Evolutionary conservation across 2,113 vertebrate species (phyloP).

Genomic region (Pteruthius melanotis): DNA sequence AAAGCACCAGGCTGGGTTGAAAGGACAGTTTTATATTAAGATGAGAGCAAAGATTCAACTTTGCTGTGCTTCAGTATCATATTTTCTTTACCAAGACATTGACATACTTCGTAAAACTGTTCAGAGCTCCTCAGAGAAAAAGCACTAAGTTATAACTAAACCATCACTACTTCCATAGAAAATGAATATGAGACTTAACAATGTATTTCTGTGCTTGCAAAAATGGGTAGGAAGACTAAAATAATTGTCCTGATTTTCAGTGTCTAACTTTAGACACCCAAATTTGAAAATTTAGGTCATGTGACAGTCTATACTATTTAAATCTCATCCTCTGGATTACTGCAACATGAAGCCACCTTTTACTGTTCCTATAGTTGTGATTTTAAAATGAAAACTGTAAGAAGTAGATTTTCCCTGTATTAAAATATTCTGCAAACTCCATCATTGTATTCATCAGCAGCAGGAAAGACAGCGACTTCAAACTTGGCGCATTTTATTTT

Average conservation of each 20-base stretch:
- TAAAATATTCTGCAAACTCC: neutral
- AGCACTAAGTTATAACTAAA: slow-evolving; percentile 33
- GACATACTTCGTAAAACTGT: slow-evolving; percentile 21
- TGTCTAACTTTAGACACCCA: slow-evolving; percentile 48
- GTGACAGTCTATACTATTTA: slow-evolving; percentile 45
- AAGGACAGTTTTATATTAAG: neutral
- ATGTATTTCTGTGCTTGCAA: slow-evolving; percentile 20
- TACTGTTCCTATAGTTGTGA: neutral
- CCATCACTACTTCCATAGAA: neutral
- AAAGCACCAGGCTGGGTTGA: neutral
- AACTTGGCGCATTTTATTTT: neutral
- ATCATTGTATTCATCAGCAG: neutral
- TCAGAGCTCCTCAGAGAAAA: slow-evolving; percentile 34
- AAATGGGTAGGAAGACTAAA: slow-evolving; percentile 50
- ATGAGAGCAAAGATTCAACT: neutral
- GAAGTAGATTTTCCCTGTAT: neutral
- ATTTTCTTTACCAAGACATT: slow-evolving; percentile 32
- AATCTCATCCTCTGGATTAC: slow-evolving; percentile 9
- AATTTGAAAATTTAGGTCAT: slow-evolving; percentile 48
- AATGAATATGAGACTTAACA: neutral
- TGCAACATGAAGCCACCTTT: neutral
- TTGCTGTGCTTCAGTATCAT: neutral
- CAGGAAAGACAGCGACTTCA: neutral
- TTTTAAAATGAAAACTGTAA: neutral
- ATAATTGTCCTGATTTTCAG: slow-evolving; percentile 59